Conservation (phyloP, 1,140 invertebrate genomes). For the Chironomus tepperi region DNA sequence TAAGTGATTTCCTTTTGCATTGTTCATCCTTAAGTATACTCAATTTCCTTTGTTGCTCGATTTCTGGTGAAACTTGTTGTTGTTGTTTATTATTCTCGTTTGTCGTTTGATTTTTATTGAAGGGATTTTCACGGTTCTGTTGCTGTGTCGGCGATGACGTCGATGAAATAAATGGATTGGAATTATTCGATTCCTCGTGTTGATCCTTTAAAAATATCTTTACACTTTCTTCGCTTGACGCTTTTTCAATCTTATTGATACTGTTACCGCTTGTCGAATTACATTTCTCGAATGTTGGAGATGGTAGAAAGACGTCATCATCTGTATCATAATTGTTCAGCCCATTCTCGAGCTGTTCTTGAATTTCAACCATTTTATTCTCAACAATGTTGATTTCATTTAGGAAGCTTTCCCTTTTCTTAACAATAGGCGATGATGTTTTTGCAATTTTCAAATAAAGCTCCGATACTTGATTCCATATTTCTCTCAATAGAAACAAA, state of each 20-base stretch:
- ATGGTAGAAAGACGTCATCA: background rate
- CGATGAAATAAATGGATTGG: conserved; percentile 37
- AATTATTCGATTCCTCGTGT: conserved; percentile 32
- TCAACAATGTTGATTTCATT: conserved; percentile 36
- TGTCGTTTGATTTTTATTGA: conserved; percentile 40
- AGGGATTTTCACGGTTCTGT: conserved; percentile 45
- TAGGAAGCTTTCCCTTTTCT: conserved; percentile 31
- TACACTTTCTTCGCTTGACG: conserved; percentile 27
- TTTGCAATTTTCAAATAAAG: conserved; percentile 43
- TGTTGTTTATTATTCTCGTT: conserved; percentile 36
- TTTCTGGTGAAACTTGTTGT: conserved; percentile 56
- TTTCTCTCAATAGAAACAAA: conserved; percentile 48
- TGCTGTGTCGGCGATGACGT: conserved; percentile 44
- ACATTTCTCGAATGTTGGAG: background rate
- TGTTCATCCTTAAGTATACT: conserved; percentile 64
- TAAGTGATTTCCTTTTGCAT: conserved; percentile 37
- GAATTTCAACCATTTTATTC: conserved; percentile 36
- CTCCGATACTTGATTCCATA: conserved; percentile 49
- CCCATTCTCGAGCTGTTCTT: conserved; percentile 26
- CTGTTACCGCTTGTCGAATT: conserved; percentile 33
- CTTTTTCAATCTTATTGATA: conserved; percentile 27
- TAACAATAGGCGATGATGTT: conserved; percentile 41
- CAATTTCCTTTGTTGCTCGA: conserved; percentile 62
- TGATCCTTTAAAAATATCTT: conserved; percentile 27
- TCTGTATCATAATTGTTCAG: conserved; percentile 23